Evolutionary conservation across 1,140 invertebrate species (phyloP), one percentile per base, ranked within the genome.

Genomic region (Antheraea mylitta): DNA sequence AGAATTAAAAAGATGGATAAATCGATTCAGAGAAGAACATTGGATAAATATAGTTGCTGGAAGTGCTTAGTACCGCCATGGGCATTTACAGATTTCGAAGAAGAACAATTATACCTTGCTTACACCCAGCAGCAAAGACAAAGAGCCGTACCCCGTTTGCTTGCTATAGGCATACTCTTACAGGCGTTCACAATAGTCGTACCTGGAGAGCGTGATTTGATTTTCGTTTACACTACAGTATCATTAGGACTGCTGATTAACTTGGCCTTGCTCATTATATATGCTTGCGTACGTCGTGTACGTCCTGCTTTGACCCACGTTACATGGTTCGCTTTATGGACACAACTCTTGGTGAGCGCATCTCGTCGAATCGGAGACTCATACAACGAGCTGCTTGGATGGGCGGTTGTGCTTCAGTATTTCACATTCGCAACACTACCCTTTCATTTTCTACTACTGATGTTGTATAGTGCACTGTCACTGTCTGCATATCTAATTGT

Each of bases 361-460:
- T 93, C 93, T 7, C 90, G 93, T 18, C 86, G 94, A 78, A 67
- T 92, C 81, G 77, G 91, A 67, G 88, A 90, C 68, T 87, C 88
- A 13, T 90, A 89, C 74, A 85, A 91, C 75, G 87, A 91, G 75
- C 64, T 89, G 60, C 93, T 98, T 0, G 96, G 96, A 22, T 98
- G 97, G 96, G 94, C 96, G 18, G 89, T 97, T 58, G 89, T 98
- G n/a, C 86, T 97, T 63, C 95, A 96, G 71, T 98, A 97, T 81
- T 93, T 97, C n/a, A 94, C 97, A n/a, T 96, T 97, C 83, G 96
- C 97, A 45, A 96, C 96, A 0, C 83, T 98, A 70, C 97, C 97
- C 0, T 92, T 98, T 59, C 93, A 95, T 68, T 96, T 95, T 80
- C 77, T 94, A 16, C 67, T 94, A 37, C 83, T 83, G 72, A 88